These are phyloP conservation scores for Trissoscelio sp. DNA, from an alignment of 2,888 invertebrate species.

Conservation along the genomic window DNA sequence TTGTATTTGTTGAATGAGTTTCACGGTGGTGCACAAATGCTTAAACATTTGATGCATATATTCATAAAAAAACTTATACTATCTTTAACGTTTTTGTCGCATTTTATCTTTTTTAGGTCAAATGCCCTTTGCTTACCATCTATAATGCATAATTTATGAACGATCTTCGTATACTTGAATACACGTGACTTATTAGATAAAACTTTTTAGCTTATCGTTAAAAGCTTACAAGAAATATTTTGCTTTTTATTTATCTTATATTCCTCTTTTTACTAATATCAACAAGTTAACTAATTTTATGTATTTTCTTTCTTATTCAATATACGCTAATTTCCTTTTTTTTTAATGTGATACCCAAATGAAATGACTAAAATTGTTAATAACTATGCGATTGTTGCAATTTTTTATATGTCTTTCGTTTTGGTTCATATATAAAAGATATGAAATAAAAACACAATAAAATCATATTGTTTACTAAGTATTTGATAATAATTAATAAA, in stretches of 20 bases:
- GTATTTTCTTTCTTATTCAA: too few relatives aligned
- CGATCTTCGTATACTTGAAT: constrained; percentile 33
- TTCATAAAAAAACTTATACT: constrained; percentile 19
- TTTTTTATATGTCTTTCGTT: not conserved
- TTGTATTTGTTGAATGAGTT: not conserved
- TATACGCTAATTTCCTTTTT: too few relatives aligned
- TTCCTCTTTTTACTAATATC: too few relatives aligned
- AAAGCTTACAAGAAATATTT: constrained; percentile 5
- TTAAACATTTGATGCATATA: constrained; percentile 15
- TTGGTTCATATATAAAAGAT: constrained; percentile 1
- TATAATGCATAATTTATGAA: constrained; percentile 46
- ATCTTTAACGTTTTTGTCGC: constrained; percentile 5
- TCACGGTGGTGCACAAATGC: not conserved
- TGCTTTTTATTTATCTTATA: too few relatives aligned
- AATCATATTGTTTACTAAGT: too few relatives aligned
- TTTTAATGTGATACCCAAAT: not conserved
- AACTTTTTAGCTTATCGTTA: constrained; percentile 16
- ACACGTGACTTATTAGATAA: constrained; percentile 28
- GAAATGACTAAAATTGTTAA: constrained; percentile 4
- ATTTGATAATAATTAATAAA: constrained; percentile 7
- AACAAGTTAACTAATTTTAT: too few relatives aligned
- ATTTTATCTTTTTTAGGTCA: constrained; percentile 32
- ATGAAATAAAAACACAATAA: not conserved
- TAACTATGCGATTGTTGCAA: constrained; percentile 5
- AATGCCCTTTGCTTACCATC: constrained; percentile 28